These are phyloP conservation scores for Xylophagus ater DNA, from an alignment of 2,888 invertebrate genomes.

Conservation along the genomic window DNA sequence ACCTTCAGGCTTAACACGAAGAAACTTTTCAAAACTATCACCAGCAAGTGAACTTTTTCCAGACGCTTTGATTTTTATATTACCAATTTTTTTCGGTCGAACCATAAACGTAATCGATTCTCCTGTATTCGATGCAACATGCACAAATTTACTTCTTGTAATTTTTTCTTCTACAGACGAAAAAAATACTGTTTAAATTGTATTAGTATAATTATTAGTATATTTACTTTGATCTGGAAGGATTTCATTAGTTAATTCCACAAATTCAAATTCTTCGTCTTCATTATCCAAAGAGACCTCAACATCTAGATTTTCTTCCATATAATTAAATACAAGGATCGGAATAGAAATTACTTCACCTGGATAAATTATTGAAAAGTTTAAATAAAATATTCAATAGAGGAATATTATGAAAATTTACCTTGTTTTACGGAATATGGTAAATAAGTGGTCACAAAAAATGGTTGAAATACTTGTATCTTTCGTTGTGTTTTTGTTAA, in stretches of 20 bases:
- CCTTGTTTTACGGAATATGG: constrained; percentile 72
- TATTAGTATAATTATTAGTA: neutral
- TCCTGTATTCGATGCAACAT: constrained; percentile 56
- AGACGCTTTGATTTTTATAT: constrained; percentile 59
- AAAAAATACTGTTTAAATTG: neutral
- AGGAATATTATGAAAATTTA: neutral
- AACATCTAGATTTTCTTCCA: constrained; percentile 64
- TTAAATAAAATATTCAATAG: neutral
- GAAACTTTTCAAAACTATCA: constrained; percentile 61
- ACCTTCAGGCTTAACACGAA: constrained; percentile 72
- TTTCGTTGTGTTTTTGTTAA: constrained; percentile 54
- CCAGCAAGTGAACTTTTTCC: constrained; percentile 67
- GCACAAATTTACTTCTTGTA: constrained; percentile 25
- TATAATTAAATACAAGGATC: constrained; percentile 79
- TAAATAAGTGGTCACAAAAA: constrained; percentile 75
- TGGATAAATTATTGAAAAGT: constrained; percentile 14
- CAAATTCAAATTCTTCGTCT: constrained; percentile 68
- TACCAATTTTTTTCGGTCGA: constrained; percentile 58
- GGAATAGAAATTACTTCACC: constrained; percentile 86
- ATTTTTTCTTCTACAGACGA: constrained; percentile 21
- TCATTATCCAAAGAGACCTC: constrained; percentile 76
- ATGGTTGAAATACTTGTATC: constrained; percentile 66
- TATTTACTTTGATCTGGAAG: constrained; percentile 55
- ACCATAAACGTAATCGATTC: constrained; percentile 78
- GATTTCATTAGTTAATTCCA: constrained; percentile 65